A percentile compares a stretch with the other conserved stretches of the same genome.
These are phyloP conservation scores for Thinocorus orbignyianus DNA, from an alignment of 2,113 vertebrate genomes.

Conservation along the genomic window DNA sequence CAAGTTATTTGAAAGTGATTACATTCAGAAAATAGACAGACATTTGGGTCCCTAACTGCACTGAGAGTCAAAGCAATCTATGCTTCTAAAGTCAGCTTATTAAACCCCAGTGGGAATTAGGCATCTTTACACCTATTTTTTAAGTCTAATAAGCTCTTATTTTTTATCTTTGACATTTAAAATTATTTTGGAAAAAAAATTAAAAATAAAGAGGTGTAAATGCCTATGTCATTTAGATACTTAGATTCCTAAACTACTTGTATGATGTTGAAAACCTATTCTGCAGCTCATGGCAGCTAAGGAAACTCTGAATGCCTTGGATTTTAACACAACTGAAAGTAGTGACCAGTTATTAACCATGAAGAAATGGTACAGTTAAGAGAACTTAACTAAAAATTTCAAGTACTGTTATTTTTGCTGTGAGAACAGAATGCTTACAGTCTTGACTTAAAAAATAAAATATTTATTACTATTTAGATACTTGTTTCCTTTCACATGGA, in stretches of 20 bases:
- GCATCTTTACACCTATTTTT: background rate
- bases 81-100: background rate
- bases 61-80: background rate
- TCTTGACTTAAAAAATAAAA: background rate
- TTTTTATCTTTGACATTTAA: background rate
- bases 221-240: background rate
- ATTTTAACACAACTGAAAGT: background rate
- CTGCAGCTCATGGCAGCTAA: background rate
- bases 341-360: background rate
- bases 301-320: background rate
- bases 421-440: background rate
- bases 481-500: background rate
- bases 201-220: background rate
- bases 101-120: background rate
- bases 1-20: background rate
- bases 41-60: background rate
- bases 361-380: background rate
- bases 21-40: background rate
- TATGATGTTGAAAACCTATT: background rate
- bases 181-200: background rate
- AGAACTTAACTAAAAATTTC: background rate
- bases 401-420: background rate
- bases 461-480: background rate
- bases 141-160: background rate
- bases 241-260: background rate